Conservation (phyloP, 2,113 vertebrate species). For the Meles meles region DNA sequence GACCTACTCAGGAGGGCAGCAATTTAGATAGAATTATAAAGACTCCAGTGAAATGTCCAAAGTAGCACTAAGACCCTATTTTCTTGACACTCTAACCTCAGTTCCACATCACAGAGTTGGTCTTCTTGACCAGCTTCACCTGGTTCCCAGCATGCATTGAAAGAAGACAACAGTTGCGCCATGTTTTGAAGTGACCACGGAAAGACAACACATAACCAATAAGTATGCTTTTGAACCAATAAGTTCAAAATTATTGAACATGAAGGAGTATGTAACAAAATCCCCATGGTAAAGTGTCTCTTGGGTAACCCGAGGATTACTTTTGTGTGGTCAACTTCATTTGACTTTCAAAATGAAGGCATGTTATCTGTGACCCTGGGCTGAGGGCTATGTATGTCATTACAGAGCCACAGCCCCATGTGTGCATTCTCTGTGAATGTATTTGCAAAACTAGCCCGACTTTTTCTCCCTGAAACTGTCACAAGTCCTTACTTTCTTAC, state of each 20-base stretch:
- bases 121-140: not conserved
- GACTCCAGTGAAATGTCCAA: not conserved
- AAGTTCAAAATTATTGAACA: conserved; percentile 36
- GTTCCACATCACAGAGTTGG: not conserved
- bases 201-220: not conserved
- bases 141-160: not conserved
- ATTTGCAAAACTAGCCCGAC: not conserved
- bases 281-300: not conserved
- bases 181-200: not conserved
- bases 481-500: not conserved
- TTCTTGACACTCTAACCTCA: not conserved
- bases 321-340: not conserved
- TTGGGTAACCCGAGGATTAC: not conserved
- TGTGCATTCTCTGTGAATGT: not conserved
- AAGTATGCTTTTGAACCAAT: too few species aligned
- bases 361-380: not conserved
- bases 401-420: not conserved
- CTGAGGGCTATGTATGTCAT: not conserved
- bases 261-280: not conserved
- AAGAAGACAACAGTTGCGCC: not conserved
- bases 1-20: not conserved
- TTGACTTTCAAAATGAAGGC: not conserved
- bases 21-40: not conserved
- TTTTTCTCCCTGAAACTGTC: not conserved
- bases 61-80: not conserved